phyloP scores from a whole-genome alignment of 2,888 invertebrate genomes.

The Hypolimnas misippus region DNA sequence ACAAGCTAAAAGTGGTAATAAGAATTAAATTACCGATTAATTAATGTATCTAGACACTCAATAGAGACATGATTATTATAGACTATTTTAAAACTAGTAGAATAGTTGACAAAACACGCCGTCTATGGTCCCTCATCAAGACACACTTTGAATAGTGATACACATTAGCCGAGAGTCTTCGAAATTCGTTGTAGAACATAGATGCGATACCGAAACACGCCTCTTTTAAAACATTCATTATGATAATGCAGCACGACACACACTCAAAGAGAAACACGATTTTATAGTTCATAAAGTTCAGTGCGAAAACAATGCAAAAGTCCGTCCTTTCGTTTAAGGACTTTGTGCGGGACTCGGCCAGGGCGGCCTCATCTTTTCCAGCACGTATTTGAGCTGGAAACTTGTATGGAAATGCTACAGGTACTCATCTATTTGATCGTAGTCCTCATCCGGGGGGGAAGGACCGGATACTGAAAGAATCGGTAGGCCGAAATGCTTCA shows the following conservation, averaged over 20 bases:
- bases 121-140: slow-evolving; percentile 76
- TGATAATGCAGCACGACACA: slow-evolving; percentile 26
- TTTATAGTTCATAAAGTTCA: slow-evolving; percentile 49
- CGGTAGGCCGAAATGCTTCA: slow-evolving; percentile 88
- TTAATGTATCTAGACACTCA: slow-evolving; percentile 53
- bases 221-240: slow-evolving; percentile 22
- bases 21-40: slow-evolving; percentile 47
- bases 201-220: slow-evolving; percentile 39
- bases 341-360: slow-evolving; percentile 77
- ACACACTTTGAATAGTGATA: slow-evolving; percentile 59
- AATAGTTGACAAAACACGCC: slow-evolving; percentile 63
- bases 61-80: slow-evolving; percentile 59
- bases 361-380: slow-evolving; percentile 77
- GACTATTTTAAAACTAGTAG: slow-evolving; percentile 58
- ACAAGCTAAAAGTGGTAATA: slow-evolving; percentile 55
- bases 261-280: slow-evolving; percentile 32
- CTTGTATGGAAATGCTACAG: slow-evolving; percentile 84
- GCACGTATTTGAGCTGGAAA: slow-evolving; percentile 80
- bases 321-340: slow-evolving; percentile 60
- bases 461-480: slow-evolving; percentile 92
- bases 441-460: slow-evolving; percentile 89
- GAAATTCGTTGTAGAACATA: slow-evolving; percentile 62
- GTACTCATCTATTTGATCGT: slow-evolving; percentile 85
- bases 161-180: slow-evolving; percentile 55
- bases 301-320: slow-evolving; percentile 45